Base-by-base conservation (phyloP, 2,888 invertebrate species). In the Drosophila monieri region DNA sequence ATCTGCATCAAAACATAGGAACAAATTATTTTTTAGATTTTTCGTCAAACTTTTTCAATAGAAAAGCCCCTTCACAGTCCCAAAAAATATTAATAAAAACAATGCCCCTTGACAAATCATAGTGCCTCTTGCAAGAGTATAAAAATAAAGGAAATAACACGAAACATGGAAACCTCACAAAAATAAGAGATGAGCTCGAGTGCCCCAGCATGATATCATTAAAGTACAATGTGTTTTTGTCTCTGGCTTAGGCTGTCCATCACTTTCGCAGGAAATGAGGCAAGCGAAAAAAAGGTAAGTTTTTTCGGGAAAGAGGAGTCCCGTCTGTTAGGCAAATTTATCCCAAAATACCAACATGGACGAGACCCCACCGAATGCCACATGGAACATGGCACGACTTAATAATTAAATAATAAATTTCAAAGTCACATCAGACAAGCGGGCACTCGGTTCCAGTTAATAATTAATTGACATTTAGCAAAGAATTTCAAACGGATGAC, bases 401-500 rank as follows among this genome's bases (percentile, higher is more conserved):
- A 55, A 84, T 85, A 85, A 85, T 85, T 85, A 78, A 84, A 85
- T 86, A 73, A 70, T 60, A 74, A 73, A 68, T 62, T 60, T 43
- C 21, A 44, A 14, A 37, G 30, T 52, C 15, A 8, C 12, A 15
- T 21, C 51, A 62, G 64, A 6, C 47, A 32, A 58, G 37, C 14
- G 27, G 47, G 35, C 21, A 4, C 30, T 39, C 72, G 75, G 72
- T 72, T 72, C 57, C 78, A 85, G 58, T 73, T 79, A 73, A 84
- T 83, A 88, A 83, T 74, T 86, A 88, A 84, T 84, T 84, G 88
- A 84, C 80, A 86, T 85, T 84, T 85, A 72, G 71, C 58, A 74
- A 85, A 85, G 86, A 80, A 79, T 47, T 62, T 43, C 53, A 60
- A 58, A 51, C 56, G 72, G 58, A 70, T 59, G 56, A 56, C 51